Evolutionary conservation across 2,888 invertebrate genomes (phyloP).

Genomic region (Rhyacophila evoluta): DNA sequence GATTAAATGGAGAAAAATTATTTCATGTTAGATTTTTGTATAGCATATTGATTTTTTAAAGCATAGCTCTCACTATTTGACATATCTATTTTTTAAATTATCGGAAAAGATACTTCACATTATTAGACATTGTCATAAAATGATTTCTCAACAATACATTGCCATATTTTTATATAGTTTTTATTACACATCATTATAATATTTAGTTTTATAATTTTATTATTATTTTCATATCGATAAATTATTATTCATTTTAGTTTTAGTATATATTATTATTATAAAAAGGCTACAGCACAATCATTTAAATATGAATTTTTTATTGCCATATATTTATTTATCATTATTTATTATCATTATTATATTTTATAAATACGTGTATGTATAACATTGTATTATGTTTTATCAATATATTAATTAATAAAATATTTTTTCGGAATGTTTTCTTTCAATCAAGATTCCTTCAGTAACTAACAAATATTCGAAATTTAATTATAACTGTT

Average conservation of each 20-base stretch:
- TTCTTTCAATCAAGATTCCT: slow-evolving; percentile 4
- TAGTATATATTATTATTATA: not conserved
- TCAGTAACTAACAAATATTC: too few species aligned
- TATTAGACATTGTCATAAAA: slow-evolving; percentile 1
- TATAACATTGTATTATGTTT: not conserved
- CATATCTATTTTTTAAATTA: not conserved
- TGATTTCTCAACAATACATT: slow-evolving; percentile 16
- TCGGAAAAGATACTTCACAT: not conserved
- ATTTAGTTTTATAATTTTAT: slow-evolving; percentile 11
- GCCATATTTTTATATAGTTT: slow-evolving; percentile 31
- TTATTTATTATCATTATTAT: slow-evolving; percentile 1
- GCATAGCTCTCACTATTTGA: not conserved
- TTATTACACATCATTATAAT: slow-evolving; percentile 25
- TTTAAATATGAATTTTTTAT: not conserved
- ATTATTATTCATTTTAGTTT: slow-evolving; percentile 29
- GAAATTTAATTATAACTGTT: too few species aligned
- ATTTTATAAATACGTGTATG: not conserved
- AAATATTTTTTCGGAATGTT: slow-evolving; percentile 5
- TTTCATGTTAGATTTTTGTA: not conserved
- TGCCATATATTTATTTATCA: slow-evolving; percentile 5
- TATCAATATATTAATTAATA: not conserved
- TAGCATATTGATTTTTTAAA: not conserved
- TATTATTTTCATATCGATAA: slow-evolving; percentile 26
- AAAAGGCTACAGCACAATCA: not conserved
- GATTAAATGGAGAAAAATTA: not conserved